phyloP scores from a whole-genome alignment of 2,797 vertebrate species.

The Todus mexicanus region DNA sequence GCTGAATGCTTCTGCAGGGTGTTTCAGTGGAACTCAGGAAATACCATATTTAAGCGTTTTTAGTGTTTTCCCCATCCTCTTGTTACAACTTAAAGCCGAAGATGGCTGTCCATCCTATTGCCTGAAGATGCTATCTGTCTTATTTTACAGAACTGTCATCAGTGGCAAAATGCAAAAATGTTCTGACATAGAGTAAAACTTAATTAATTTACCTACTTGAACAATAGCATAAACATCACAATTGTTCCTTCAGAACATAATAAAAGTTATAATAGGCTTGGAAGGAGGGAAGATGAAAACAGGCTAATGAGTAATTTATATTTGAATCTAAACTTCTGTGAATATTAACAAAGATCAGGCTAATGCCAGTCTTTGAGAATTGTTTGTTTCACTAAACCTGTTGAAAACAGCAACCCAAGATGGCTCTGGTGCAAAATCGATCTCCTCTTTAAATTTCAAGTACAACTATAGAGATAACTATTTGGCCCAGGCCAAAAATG shows the following conservation, averaged over 20 bases:
- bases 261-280: not conserved
- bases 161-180: not conserved
- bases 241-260: not conserved
- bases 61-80: not conserved
- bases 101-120: not conserved
- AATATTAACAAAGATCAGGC: not conserved
- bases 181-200: not conserved
- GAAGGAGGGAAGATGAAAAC: not conserved
- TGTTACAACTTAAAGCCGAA: not conserved
- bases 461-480: not conserved
- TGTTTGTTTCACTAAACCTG: not conserved
- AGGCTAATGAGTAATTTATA: not conserved
- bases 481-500: not conserved
- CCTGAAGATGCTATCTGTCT: not conserved
- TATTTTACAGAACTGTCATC: not conserved
- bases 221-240: not conserved
- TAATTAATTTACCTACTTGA: not conserved
- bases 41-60: not conserved
- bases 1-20: not conserved
- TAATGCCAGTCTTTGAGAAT: not conserved
- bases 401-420: not conserved
- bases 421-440: not conserved
- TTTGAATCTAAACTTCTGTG: not conserved
- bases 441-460: not conserved
- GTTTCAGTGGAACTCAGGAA: not conserved